Evolutionary conservation across 2,113 vertebrate species (phyloP).

Genomic region (Cyanocitta stelleri): DNA sequence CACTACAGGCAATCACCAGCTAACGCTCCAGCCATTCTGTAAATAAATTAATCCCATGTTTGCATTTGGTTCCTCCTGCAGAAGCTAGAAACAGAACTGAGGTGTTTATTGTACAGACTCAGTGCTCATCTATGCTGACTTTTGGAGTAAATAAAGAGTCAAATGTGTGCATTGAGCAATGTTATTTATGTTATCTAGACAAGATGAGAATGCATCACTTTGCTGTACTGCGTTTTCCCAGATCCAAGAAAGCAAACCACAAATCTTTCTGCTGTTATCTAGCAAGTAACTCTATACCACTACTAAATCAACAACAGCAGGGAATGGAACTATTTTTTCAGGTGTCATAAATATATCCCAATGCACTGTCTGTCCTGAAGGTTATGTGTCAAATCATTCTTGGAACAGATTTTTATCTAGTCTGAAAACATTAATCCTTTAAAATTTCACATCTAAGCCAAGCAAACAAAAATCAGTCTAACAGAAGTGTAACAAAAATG

Average conservation of each 20-base stretch:
- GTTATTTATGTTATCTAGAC: constrained; percentile 31
- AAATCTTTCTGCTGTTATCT: constrained; percentile 14
- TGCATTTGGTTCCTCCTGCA: not conserved
- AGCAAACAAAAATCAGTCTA: not conserved
- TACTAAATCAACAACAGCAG: not conserved
- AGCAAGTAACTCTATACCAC: not conserved
- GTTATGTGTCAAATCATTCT: not conserved
- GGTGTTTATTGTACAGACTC: not conserved
- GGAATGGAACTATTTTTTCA: not conserved
- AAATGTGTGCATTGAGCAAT: not conserved
- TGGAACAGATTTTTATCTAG: not conserved
- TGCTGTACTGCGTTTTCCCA: not conserved
- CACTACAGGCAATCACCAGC: not conserved
- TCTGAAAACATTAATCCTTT: not conserved
- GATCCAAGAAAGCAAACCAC: not conserved
- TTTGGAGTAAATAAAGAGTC: constrained; percentile 17
- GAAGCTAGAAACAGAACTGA: not conserved
- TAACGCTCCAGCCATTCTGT: not conserved
- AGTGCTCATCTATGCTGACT: not conserved
- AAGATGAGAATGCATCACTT: constrained; percentile 28
- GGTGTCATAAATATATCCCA: not conserved
- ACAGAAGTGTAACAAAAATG: not conserved
- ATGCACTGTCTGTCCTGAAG: not conserved
- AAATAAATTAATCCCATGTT: not conserved
- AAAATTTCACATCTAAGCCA: not conserved